Conservation (phyloP, 2,888 invertebrate genomes). For the Neria commutata region DNA sequence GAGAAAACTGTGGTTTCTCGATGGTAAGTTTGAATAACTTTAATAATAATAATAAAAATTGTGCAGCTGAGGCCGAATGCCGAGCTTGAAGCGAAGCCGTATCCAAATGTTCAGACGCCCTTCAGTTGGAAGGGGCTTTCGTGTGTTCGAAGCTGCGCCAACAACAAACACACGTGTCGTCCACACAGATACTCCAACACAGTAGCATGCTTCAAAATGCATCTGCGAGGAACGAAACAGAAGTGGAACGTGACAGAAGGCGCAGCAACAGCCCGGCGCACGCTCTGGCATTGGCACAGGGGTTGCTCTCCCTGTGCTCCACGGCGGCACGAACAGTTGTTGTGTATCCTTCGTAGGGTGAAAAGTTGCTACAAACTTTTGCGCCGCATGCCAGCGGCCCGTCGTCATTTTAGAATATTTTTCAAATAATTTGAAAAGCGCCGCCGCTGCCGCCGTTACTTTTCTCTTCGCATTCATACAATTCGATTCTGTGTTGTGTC, state of each 20-base stretch:
- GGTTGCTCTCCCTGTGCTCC: slow-evolving; percentile 54
- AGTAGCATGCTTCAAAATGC: not conserved
- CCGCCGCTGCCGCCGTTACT: slow-evolving; percentile 36
- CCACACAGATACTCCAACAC: not conserved
- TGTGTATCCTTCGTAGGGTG: slow-evolving; percentile 63
- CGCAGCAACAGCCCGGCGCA: slow-evolving; percentile 3
- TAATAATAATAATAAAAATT: no score
- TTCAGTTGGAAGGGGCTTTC: no score
- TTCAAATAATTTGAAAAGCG: slow-evolving; percentile 19
- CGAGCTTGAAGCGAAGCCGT: no score
- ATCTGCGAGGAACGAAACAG: no score
- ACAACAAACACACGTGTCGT: slow-evolving; percentile 29
- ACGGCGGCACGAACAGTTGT: slow-evolving; percentile 59
- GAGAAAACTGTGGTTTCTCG: no score
- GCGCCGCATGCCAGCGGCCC: slow-evolving; percentile 47
- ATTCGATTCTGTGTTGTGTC: slow-evolving; percentile 25
- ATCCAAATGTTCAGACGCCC: no score
- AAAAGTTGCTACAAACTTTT: slow-evolving; percentile 58
- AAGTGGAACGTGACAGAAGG: no score
- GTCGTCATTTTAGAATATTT: slow-evolving; percentile 37
- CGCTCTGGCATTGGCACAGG: slow-evolving; percentile 30
- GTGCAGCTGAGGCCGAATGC: no score
- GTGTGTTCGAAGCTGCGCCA: slow-evolving; percentile 24
- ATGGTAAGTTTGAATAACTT: no score
- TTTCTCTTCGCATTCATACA: no score